Evolutionary conservation across 2,797 vertebrate genomes (phyloP).

Genomic region (Amphiprion clarkii): DNA sequence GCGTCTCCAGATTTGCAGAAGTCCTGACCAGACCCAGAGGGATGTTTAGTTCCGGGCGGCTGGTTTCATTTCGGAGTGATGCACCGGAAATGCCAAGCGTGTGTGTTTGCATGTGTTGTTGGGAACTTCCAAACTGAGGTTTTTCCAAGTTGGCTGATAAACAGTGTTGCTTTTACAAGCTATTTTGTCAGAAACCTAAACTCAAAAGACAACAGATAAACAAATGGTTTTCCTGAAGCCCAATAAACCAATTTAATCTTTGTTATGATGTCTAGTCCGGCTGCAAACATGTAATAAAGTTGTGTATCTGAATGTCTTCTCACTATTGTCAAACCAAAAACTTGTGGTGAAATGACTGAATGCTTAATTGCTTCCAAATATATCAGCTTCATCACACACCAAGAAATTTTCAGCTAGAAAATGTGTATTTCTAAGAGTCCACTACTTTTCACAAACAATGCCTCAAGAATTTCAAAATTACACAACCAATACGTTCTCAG

Average conservation of each 20-base stretch:
- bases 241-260: conserved; percentile 26
- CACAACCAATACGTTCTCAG: not conserved
- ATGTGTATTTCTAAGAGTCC: not conserved
- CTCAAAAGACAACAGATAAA: conserved; percentile 42
- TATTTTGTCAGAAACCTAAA: conserved; percentile 21
- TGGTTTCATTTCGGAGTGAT: not conserved
- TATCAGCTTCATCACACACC: too few species aligned
- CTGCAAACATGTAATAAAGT: conserved; percentile 19
- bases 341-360: too few species aligned
- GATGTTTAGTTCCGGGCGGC: not conserved
- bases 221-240: conserved; percentile 34
- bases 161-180: conserved; percentile 26
- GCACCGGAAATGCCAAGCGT: conserved; percentile 1
- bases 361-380: too few species aligned
- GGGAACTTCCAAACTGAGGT: conserved; percentile 36
- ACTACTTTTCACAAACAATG: not conserved
- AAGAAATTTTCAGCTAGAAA: not conserved
- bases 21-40: conserved; percentile 8
- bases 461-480: not conserved
- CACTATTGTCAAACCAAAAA: not conserved
- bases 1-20: conserved; percentile 26
- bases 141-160: conserved; percentile 41
- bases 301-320: not conserved
- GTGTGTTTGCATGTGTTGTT: conserved; percentile 15
- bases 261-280: conserved; percentile 23